Conservation (phyloP, 2,797 vertebrate species). For the Champsocephalus gunnari region DNA sequence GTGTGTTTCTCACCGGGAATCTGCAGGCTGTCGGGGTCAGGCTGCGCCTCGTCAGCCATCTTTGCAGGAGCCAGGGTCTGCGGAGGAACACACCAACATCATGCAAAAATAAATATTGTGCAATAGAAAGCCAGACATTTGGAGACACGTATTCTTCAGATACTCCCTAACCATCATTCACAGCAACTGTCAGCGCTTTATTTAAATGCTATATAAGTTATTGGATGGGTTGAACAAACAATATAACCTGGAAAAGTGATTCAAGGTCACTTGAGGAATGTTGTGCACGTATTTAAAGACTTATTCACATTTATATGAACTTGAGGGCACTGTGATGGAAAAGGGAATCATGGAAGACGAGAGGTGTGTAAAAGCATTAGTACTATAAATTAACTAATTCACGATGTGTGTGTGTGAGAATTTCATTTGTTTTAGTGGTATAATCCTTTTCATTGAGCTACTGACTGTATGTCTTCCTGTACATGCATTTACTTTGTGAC, state of each 20-base stretch:
- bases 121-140: background rate
- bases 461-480: background rate
- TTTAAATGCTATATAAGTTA: background rate
- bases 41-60: slow-evolving; percentile 72
- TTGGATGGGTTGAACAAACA: background rate
- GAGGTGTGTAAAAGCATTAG: too few species aligned
- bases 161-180: background rate
- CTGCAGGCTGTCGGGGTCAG: slow-evolving; percentile 61
- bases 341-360: background rate
- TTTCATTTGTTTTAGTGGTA: background rate
- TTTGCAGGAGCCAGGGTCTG: slow-evolving; percentile 76
- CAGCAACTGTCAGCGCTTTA: background rate
- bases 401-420: background rate
- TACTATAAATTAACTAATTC: too few species aligned
- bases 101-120: background rate
- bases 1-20: slow-evolving; percentile 58
- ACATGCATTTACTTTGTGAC: background rate
- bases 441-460: background rate
- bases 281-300: background rate
- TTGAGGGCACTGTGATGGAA: background rate
- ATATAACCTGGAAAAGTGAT: background rate
- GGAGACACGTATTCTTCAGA: slow-evolving; percentile 12
- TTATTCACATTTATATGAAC: background rate
- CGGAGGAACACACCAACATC: slow-evolving; percentile 21
- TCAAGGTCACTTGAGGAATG: background rate